phyloP scores from a whole-genome alignment of 2,888 invertebrate genomes.

The Plebejus argus region DNA sequence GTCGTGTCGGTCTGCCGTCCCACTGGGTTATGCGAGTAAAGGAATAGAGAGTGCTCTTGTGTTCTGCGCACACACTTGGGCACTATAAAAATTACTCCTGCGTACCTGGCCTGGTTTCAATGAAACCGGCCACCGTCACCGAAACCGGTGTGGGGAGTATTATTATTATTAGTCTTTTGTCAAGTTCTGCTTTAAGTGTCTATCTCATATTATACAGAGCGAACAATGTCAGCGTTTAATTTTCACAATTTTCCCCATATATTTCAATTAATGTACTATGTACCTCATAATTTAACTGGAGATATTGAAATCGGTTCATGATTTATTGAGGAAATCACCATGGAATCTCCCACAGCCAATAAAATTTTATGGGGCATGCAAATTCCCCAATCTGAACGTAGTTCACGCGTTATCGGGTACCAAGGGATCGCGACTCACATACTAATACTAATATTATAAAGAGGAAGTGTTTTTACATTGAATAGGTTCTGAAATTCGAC shows the following conservation, averaged over 20 bases:
- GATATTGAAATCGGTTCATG: constrained; percentile 24
- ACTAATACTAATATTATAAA: not conserved
- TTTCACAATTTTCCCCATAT: not conserved
- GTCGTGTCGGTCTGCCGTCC: too few relatives aligned
- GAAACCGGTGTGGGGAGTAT: too few relatives aligned
- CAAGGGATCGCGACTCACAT: not conserved
- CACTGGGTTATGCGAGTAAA: too few relatives aligned
- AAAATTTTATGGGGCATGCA: constrained; percentile 12
- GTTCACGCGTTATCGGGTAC: not conserved
- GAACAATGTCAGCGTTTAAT: not conserved
- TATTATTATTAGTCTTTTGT: too few relatives aligned
- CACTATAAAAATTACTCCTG: too few relatives aligned
- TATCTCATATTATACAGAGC: too few relatives aligned
- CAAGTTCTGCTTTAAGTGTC: too few relatives aligned
- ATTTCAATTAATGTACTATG: constrained; percentile 10
- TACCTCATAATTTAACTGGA: not conserved
- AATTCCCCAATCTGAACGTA: constrained; percentile 6
- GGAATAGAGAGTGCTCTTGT: too few relatives aligned
- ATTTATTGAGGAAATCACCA: constrained; percentile 19
- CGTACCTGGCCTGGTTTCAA: too few relatives aligned
- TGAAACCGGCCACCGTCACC: too few relatives aligned
- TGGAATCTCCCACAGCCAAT: not conserved
- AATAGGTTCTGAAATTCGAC: not conserved
- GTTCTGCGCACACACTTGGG: too few relatives aligned
- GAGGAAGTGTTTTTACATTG: not conserved